Percentiles rank a stretch among this genome's conserved stretches.
Conservation (phyloP, 2,888 invertebrate genomes). For the Dendrolimus pini region DNA sequence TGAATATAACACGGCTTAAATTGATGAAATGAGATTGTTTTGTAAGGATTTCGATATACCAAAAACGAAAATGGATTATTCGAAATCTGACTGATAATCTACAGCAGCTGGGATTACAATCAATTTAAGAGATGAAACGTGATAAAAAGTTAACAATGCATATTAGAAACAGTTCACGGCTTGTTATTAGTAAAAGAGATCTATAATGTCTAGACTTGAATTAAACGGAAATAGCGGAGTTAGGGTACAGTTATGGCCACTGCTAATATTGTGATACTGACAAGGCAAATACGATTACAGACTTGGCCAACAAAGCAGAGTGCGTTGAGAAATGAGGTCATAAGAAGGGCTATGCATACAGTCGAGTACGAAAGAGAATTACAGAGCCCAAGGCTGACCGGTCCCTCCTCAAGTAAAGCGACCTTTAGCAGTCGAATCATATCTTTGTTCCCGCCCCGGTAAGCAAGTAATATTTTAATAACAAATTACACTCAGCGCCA, state of each 20-base stretch:
- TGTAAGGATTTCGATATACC: neutral
- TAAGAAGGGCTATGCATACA: conserved; percentile 56
- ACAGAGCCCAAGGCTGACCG: conserved; percentile 69
- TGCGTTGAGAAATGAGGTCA: conserved; percentile 65
- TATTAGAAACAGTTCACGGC: neutral
- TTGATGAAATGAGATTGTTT: neutral
- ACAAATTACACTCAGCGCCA: conserved; percentile 31
- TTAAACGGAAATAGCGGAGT: neutral
- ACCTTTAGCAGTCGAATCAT: conserved; percentile 66
- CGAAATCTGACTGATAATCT: neutral
- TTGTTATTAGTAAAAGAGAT: neutral
- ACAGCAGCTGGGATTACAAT: neutral
- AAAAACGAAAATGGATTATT: neutral
- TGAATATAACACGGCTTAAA: neutral
- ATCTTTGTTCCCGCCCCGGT: conserved; percentile 62
- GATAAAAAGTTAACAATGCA: neutral
- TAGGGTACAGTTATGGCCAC: conserved; percentile 20
- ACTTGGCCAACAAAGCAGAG: conserved; percentile 42
- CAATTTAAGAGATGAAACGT: neutral
- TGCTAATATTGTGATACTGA: no score
- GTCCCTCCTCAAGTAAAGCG: conserved; percentile 70
- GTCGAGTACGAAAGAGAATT: conserved; percentile 67
- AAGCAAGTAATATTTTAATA: conserved; percentile 43
- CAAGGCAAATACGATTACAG: no score
- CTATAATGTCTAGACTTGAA: neutral